phyloP scores from a whole-genome alignment of 2,888 invertebrate species.

The Catocala sponsa region DNA sequence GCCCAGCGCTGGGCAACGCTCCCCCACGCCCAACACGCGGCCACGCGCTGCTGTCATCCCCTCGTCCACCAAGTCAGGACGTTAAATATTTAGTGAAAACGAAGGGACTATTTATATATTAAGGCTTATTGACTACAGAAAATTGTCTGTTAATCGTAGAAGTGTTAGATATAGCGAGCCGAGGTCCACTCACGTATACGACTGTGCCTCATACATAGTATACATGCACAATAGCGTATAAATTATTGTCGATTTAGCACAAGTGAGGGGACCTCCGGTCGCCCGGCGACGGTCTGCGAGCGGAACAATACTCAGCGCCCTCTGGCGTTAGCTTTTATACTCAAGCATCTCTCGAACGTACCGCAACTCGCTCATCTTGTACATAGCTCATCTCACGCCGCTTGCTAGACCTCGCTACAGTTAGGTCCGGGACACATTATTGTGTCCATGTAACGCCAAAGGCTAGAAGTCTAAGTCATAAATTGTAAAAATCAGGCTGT shows the following conservation, averaged over 20 bases:
- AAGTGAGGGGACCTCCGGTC: slow-evolving; percentile 13
- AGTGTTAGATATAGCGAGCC: not conserved
- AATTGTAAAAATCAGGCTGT: slow-evolving; percentile 40
- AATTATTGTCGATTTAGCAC: slow-evolving; percentile 22
- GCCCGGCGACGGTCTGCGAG: not conserved
- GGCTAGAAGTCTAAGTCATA: slow-evolving; percentile 49
- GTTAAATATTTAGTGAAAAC: slow-evolving; percentile 28
- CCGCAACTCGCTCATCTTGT: slow-evolving; percentile 39
- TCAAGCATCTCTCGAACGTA: not conserved
- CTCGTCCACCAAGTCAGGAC: slow-evolving; percentile 17
- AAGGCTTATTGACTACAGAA: slow-evolving; percentile 46
- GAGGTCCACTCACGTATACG: slow-evolving; percentile 25
- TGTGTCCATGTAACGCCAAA: slow-evolving; percentile 48
- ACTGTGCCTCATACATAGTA: slow-evolving; percentile 39
- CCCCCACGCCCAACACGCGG: slow-evolving; percentile 11
- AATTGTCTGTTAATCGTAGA: slow-evolving; percentile 28
- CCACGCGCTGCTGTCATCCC: not conserved
- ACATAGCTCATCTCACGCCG: slow-evolving; percentile 29
- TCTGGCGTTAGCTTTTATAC: slow-evolving; percentile 16
- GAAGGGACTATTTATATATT: slow-evolving; percentile 36
- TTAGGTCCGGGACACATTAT: slow-evolving; percentile 39
- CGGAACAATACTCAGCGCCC: slow-evolving; percentile 32
- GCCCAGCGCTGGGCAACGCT: slow-evolving; percentile 13
- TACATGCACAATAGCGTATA: slow-evolving; percentile 28
- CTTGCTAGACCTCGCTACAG: slow-evolving; percentile 26